Conservation (phyloP, 2,888 invertebrate species). For the Synanthedon tipuliformis region DNA sequence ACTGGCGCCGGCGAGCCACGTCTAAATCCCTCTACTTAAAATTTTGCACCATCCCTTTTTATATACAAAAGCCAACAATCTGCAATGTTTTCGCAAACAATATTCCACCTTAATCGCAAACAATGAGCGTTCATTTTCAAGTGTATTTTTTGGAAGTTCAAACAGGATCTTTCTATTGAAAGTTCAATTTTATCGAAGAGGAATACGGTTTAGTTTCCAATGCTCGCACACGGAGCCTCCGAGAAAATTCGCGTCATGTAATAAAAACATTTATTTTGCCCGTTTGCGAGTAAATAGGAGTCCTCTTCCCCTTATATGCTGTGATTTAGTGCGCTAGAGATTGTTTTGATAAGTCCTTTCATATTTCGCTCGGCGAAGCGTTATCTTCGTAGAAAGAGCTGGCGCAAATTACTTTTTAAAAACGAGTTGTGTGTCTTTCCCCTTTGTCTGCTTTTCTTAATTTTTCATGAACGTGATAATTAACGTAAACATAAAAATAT, state of each 20-base stretch:
- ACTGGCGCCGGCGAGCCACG: conserved; percentile 25
- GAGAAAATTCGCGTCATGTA: conserved; percentile 68
- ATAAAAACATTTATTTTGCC: conserved; percentile 69
- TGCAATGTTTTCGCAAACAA: conserved; percentile 21
- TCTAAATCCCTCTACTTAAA: conserved; percentile 66
- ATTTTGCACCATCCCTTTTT: conserved; percentile 62
- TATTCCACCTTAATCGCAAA: conserved; percentile 18
- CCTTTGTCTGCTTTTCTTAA: conserved; percentile 18
- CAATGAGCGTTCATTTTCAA: background rate
- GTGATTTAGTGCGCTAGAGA: conserved; percentile 68
- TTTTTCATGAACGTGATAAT: conserved; percentile 15
- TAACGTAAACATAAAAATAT: no score
- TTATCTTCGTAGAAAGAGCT: conserved; percentile 63
- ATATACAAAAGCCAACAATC: conserved; percentile 43
- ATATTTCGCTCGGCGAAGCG: conserved; percentile 59
- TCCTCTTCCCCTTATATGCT: conserved; percentile 64
- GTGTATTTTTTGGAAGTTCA: background rate
- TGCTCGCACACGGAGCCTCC: conserved; percentile 36
- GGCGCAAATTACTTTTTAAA: conserved; percentile 40
- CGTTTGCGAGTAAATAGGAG: conserved; percentile 65
- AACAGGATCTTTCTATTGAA: conserved; percentile 8
- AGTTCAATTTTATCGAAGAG: conserved; percentile 3
- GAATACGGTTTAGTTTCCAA: conserved; percentile 20
- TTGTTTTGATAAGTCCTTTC: conserved; percentile 67
- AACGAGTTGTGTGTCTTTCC: conserved; percentile 15